Evolutionary conservation across 2,797 vertebrate genomes (phyloP).

Genomic region (Mus caroli): DNA sequence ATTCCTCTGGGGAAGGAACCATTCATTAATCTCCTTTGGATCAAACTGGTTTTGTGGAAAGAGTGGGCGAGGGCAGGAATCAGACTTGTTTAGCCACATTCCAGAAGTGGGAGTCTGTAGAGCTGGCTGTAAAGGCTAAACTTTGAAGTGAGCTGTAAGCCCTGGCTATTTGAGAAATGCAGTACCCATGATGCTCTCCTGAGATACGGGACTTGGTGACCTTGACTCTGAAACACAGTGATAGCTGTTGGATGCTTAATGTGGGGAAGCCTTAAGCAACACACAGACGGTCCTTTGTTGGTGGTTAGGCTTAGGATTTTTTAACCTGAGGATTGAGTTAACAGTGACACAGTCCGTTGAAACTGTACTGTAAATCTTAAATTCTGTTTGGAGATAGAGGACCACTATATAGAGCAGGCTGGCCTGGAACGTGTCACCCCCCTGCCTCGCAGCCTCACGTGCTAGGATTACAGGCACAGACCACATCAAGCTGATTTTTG

Average conservation of each 20-base stretch:
- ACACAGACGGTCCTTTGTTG: not conserved
- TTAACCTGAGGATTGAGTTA: not conserved
- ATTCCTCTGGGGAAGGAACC: not conserved
- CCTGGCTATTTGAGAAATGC: not conserved
- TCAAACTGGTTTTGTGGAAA: not conserved
- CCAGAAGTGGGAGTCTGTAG: not conserved
- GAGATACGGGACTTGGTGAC: not conserved
- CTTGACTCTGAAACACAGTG: not conserved
- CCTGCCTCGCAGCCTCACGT: not conserved
- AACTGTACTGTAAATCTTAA: not conserved
- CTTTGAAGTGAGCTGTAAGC: not conserved
- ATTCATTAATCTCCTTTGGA: not conserved
- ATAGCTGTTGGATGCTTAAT: not conserved
- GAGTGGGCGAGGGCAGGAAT: not conserved
- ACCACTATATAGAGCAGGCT: not conserved
- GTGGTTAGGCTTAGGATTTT: not conserved
- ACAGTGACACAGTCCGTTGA: not conserved
- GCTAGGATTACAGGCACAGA: not conserved
- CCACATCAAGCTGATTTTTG: not conserved
- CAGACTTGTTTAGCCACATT: constrained; percentile 19
- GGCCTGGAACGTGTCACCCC: not conserved
- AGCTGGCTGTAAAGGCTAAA: not conserved
- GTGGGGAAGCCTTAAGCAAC: not conserved
- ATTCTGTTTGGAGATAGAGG: not conserved
- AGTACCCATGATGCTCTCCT: not conserved